phyloP scores from a whole-genome alignment of 2,113 vertebrate species.

The Thalassarche chlororhynchos region DNA sequence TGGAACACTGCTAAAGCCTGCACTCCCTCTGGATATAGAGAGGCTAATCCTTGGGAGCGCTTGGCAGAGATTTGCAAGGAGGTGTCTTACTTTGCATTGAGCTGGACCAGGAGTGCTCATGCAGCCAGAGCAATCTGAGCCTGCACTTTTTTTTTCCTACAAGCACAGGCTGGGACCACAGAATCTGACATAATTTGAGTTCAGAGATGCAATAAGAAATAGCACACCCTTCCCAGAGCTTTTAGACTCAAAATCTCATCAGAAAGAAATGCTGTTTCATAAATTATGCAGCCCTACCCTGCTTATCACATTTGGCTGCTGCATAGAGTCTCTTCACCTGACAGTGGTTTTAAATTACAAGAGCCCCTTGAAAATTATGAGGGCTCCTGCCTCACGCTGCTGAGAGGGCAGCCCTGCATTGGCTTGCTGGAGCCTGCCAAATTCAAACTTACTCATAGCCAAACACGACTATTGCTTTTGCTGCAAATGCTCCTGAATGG shows the following conservation, averaged over 20 bases:
- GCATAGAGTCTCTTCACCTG: not conserved
- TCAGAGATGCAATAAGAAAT: not conserved
- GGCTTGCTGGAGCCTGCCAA: not conserved
- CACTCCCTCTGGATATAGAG: not conserved
- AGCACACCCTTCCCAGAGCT: conserved; percentile 2
- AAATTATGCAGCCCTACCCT: conserved; percentile 32
- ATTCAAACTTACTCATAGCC: not conserved
- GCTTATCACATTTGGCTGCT: conserved; percentile 6
- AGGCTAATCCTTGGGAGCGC: not conserved
- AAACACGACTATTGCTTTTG: rapidly evolving
- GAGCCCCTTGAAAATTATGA: not conserved
- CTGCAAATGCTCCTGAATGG: not conserved
- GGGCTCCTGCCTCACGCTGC: not conserved
- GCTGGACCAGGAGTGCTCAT: not conserved
- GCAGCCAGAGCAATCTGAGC: not conserved
- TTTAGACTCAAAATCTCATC: conserved; percentile 36
- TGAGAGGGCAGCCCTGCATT: not conserved
- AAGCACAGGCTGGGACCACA: not conserved
- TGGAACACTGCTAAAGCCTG: rapidly evolving
- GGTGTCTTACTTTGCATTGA: not conserved
- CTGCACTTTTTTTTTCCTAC: not conserved
- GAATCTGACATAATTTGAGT: not conserved
- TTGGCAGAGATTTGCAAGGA: not conserved
- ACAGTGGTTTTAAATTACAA: not conserved
- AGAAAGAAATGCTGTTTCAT: conserved; percentile 20